phyloP scores from a whole-genome alignment of 2,888 invertebrate genomes.

The Penaeus monodon region DNA sequence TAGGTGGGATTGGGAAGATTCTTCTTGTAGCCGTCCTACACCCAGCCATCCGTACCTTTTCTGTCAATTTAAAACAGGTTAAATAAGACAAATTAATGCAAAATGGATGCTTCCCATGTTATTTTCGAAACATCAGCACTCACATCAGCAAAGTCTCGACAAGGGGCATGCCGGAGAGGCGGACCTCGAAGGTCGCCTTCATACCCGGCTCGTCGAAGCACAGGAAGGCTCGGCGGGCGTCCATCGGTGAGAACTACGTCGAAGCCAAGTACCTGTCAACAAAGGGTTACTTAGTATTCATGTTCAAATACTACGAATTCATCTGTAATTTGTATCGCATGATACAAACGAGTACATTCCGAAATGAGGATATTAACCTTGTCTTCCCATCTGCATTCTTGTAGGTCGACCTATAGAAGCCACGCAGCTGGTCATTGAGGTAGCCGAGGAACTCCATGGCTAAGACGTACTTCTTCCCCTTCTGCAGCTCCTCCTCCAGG shows the following conservation, averaged over 20 bases:
- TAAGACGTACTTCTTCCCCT: too few species aligned
- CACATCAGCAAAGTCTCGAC: conserved; percentile 73
- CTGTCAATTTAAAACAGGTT: not conserved
- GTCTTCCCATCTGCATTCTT: too few species aligned
- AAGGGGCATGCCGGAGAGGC: conserved; percentile 66
- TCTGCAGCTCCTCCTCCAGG: conserved; percentile 20
- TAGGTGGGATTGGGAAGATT: conserved; percentile 36
- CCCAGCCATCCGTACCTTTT: conserved; percentile 31
- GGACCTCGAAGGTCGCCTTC: conserved; percentile 70
- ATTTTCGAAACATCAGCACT: conserved; percentile 67
- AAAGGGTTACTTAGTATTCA: not conserved
- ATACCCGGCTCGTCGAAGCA: conserved; percentile 46
- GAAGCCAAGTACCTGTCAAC: conserved; percentile 32
- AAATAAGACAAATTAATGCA: not conserved
- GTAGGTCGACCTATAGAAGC: too few species aligned
- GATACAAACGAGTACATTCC: not conserved
- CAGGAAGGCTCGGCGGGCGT: conserved; percentile 49
- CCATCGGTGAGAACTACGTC: conserved; percentile 46
- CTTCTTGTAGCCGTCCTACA: conserved; percentile 38
- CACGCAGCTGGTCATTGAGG: too few species aligned
- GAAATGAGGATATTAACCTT: conserved; percentile 11
- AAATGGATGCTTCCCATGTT: not conserved
- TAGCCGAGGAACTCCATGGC: too few species aligned
- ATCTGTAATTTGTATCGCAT: not conserved
- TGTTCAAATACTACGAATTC: not conserved